A percentile compares a stretch with the other conserved stretches of the same genome.
phyloP scores from a whole-genome alignment of 2,888 invertebrate genomes.

The Myathropa florea region DNA sequence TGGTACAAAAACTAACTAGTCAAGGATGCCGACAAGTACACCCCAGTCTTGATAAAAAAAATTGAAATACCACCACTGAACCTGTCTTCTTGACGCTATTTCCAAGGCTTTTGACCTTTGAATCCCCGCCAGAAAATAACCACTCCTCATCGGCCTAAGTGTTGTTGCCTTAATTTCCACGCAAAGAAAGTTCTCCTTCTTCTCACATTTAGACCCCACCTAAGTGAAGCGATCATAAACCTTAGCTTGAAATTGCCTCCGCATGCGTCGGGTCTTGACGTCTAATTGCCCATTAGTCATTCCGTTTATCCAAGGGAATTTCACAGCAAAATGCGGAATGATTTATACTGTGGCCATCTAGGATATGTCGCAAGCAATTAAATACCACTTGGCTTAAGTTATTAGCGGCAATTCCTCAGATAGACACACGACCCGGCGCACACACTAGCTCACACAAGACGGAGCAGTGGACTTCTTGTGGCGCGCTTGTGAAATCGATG shows the following conservation, averaged over 20 bases:
- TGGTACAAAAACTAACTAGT: too few species aligned
- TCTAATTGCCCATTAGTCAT: conserved; percentile 7
- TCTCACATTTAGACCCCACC: too few species aligned
- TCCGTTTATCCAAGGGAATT: background rate
- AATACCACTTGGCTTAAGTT: conserved; percentile 17
- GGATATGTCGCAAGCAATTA: conserved; percentile 18
- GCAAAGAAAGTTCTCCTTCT: too few species aligned
- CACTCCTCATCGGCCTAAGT: too few species aligned
- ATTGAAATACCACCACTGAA: too few species aligned
- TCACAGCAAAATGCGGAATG: background rate
- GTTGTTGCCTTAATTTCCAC: too few species aligned
- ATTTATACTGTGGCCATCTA: background rate
- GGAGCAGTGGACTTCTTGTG: background rate
- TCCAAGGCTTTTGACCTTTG: too few species aligned
- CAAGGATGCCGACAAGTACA: too few species aligned
- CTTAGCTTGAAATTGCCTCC: background rate
- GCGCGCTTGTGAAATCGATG: background rate
- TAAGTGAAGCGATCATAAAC: too few species aligned
- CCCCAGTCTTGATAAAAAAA: too few species aligned
- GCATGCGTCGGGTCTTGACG: background rate
- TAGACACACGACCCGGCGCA: background rate
- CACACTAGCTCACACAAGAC: background rate
- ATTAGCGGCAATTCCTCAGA: background rate
- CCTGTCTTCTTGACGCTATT: too few species aligned
- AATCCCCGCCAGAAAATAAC: too few species aligned